Conservation (phyloP, 2,888 invertebrate species). For the Lordiphosa fenestrarum region DNA sequence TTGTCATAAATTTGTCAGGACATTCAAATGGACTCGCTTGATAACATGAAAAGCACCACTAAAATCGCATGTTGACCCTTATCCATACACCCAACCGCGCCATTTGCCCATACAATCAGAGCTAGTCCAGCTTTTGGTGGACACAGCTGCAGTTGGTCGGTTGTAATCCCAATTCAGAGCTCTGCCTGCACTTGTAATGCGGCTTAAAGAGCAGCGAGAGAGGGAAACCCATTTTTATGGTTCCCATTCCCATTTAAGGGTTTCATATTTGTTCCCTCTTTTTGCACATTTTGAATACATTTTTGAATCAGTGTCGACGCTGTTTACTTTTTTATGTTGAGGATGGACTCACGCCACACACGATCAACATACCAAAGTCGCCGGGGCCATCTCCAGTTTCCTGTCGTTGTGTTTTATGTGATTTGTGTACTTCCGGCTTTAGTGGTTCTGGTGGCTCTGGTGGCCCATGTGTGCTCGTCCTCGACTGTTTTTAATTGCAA, state of each 20-base stretch:
- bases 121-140: constrained; percentile 19
- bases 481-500: constrained; percentile 67
- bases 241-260: constrained; percentile 16
- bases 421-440: constrained; percentile 71
- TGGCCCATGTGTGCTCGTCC: constrained; percentile 27
- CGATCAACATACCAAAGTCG: constrained; percentile 10
- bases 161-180: constrained; percentile 56
- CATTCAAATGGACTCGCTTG: constrained; percentile 52
- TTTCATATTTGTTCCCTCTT: constrained; percentile 27
- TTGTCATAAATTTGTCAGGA: constrained; percentile 47
- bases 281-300: constrained; percentile 67
- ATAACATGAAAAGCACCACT: constrained; percentile 65
- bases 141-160: constrained; percentile 60
- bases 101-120: neutral
- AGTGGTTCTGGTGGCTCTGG: constrained; percentile 28
- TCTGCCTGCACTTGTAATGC: constrained; percentile 67
- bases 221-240: constrained; percentile 37
- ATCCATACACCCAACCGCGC: constrained; percentile 1
- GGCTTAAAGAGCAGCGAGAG: constrained; percentile 48
- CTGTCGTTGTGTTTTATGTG: constrained; percentile 52
- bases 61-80: constrained; percentile 48
- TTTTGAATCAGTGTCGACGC: constrained; percentile 67
- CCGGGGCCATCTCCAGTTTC: constrained; percentile 5
- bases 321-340: constrained; percentile 54
- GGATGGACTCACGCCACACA: neutral